Evolutionary conservation across 1,140 invertebrate genomes (phyloP), one percentile per base, ranked within the genome.

Genomic region (Linepithema humile): DNA sequence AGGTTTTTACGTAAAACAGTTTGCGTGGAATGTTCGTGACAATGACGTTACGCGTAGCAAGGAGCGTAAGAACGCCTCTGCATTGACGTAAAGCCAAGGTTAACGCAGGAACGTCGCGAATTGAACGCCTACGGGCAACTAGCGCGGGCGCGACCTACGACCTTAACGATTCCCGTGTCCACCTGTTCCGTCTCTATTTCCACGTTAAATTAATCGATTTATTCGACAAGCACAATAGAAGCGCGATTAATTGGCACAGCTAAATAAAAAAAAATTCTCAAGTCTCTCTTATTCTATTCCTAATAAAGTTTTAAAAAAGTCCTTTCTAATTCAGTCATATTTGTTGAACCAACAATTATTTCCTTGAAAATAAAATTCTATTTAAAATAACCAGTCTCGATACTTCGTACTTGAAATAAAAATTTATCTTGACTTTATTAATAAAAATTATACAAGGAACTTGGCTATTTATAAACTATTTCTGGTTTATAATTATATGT

Each of bases 41-140:
- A 87, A 88, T 87, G 78, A 87, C 83, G 86, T 88, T 88, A 73
- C 70, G 78, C 50, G 84, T 70, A 57, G 40, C 69, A 45, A 53
- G 64, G 75, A 59, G 43, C 64, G 67, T 82, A 85, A 75, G 74
- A 80, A 82, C 86, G 80, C 83, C 88, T 62, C 88, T 89, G 86
- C 89, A 89, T 87, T 89, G 85, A 87, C 89, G 85, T 87, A 89
- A 83, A 85, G 57, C 69, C 89, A 90, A 89, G 83, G 80, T 89
- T 88, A 86, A 83, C 83, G 65, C 84, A 82, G 80, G 74, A 45
- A 84, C 86, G 86, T 85, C 83, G 69, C 84, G 90, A 82, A 88
- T 86, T 87, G 85, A 86, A 87, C 82, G 67, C 86, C 84, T 77
- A 86, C 85, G 73, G 65, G 73, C 48, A 82, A 84, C 45, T 84